These are phyloP conservation scores for Lasaia peninsularis DNA, from an alignment of 1,140 invertebrate genomes.

Conservation along the genomic window DNA sequence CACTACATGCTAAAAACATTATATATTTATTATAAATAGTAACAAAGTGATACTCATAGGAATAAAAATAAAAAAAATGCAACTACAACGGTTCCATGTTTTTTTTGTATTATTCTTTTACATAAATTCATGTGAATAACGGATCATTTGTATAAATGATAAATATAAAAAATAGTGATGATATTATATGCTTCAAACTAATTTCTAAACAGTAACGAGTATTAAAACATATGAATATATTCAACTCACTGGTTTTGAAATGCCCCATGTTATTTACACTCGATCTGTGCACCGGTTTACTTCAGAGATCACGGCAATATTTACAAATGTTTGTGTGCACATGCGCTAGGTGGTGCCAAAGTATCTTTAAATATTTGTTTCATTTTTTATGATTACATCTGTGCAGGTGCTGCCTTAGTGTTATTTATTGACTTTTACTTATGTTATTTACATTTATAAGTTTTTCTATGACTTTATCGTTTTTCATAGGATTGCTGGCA, in stretches of 20 bases:
- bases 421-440: background rate
- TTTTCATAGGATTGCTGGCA: background rate
- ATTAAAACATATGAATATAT: too few species aligned
- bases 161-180: too few species aligned
- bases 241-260: background rate
- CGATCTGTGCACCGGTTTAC: conserved; percentile 11
- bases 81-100: too few species aligned
- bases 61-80: too few species aligned
- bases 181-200: too few species aligned
- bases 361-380: conserved; percentile 24
- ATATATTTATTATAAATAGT: too few species aligned
- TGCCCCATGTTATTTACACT: conserved; percentile 2
- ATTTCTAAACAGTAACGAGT: too few species aligned
- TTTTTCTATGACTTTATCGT: background rate
- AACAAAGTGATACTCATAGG: too few species aligned
- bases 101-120: too few species aligned
- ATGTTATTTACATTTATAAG: background rate
- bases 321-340: conserved; percentile 31
- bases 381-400: background rate
- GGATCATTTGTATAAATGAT: too few species aligned
- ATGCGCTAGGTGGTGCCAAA: conserved; percentile 47
- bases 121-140: too few species aligned
- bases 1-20: too few species aligned
- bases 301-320: conserved; percentile 19
- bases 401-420: background rate